Percentiles rank a stretch among this genome's conserved stretches.
Conservation (phyloP, 2,113 vertebrate species). For the Sturnus vulgaris region DNA sequence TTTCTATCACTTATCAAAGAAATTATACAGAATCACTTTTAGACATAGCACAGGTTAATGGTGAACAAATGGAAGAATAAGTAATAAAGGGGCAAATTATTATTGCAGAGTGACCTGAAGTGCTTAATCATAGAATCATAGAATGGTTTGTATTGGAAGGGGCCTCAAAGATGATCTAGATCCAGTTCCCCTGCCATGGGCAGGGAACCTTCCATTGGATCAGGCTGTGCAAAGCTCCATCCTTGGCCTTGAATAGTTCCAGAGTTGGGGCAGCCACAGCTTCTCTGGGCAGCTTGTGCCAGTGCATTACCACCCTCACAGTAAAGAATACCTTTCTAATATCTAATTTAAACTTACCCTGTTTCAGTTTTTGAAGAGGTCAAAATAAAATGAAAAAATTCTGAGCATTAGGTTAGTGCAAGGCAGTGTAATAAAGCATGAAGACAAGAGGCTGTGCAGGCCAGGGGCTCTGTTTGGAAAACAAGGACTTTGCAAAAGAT, state of each 20-base stretch:
- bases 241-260: background rate
- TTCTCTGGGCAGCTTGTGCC: background rate
- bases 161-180: background rate
- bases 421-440: background rate
- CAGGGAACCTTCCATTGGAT: background rate
- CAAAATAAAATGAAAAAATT: background rate
- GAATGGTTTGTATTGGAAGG: background rate
- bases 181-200: background rate
- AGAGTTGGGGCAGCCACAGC: background rate
- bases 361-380: background rate
- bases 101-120: background rate
- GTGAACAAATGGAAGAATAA: slow-evolving; percentile 2
- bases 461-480: background rate
- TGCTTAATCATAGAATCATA: background rate
- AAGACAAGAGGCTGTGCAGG: background rate
- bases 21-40: background rate
- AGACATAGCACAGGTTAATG: background rate
- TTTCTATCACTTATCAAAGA: background rate
- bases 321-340: background rate
- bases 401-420: background rate
- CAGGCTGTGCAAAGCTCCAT: background rate
- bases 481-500: background rate
- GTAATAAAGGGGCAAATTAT: background rate
- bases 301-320: background rate
- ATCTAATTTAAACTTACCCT: background rate